These are phyloP conservation scores for Eclectus roratus DNA, from an alignment of 2,113 vertebrate species.

Conservation along the genomic window DNA sequence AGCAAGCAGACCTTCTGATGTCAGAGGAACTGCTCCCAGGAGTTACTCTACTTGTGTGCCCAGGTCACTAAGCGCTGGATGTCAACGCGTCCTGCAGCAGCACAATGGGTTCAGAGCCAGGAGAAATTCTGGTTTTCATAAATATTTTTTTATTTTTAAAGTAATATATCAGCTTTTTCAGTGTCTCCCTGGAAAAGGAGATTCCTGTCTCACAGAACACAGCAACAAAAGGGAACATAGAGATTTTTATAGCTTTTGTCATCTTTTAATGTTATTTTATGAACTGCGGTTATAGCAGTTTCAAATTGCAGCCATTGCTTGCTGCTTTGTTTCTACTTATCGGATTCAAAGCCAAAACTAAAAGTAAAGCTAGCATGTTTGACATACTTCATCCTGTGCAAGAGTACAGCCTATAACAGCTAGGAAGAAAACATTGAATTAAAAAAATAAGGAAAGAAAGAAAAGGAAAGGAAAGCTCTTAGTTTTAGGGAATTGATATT, in stretches of 20 bases:
- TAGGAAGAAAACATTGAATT: background rate
- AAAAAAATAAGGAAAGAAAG: background rate
- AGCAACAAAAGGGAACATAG: background rate
- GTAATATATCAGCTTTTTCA: background rate
- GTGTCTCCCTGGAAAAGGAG: background rate
- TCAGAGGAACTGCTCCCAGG: background rate
- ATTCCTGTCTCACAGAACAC: constrained; percentile 4
- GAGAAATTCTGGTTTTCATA: background rate
- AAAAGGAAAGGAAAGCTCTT: background rate
- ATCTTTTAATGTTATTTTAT: constrained; percentile 56
- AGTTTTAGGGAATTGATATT: background rate
- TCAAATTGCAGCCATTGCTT: background rate
- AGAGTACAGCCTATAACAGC: background rate
- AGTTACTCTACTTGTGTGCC: background rate
- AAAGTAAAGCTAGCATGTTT: constrained; percentile 10
- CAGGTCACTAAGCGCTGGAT: background rate
- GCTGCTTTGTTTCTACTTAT: constrained; percentile 48
- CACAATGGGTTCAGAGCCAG: background rate
- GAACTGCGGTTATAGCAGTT: background rate
- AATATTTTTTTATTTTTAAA: background rate
- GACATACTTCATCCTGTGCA: background rate
- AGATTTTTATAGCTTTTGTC: constrained; percentile 42
- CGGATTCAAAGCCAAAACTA: constrained; percentile 29
- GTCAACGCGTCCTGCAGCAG: background rate
- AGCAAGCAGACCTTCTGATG: background rate